Evolutionary conservation across 2,113 vertebrate genomes (phyloP).

Genomic region (Nycticebus coucang): DNA sequence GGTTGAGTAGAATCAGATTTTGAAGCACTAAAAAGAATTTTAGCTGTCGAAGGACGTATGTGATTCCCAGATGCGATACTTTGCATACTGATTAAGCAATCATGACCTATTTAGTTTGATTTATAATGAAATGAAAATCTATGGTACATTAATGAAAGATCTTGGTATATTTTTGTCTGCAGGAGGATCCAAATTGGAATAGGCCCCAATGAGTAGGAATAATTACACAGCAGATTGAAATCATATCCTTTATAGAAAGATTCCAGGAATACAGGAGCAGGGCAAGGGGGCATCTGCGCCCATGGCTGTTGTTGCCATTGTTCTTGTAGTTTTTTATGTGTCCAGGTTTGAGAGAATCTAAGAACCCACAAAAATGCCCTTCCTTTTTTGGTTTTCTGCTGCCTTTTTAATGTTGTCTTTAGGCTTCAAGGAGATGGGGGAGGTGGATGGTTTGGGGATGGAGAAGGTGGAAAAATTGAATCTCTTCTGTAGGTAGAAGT

Average conservation of each 20-base stretch:
- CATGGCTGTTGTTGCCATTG: not conserved
- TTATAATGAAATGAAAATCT: slow-evolving; percentile 69
- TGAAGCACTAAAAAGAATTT: slow-evolving; percentile 37
- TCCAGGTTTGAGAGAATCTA: not conserved
- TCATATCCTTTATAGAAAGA: slow-evolving; percentile 12
- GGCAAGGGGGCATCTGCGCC: not conserved
- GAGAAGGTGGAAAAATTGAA: not conserved
- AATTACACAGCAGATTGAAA: slow-evolving; percentile 23
- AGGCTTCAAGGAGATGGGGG: not conserved
- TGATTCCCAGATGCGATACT: slow-evolving; percentile 46
- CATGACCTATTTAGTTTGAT: slow-evolving; percentile 72
- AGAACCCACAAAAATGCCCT: not conserved
- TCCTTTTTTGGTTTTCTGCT: not conserved
- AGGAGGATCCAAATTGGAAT: slow-evolving; percentile 28
- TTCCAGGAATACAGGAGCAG: not conserved
- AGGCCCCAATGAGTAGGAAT: slow-evolving; percentile 1
- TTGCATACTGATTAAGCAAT: slow-evolving; percentile 70
- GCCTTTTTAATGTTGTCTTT: not conserved
- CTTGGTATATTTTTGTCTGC: slow-evolving; percentile 54
- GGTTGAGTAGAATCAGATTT: slow-evolving; percentile 43
- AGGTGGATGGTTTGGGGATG: not conserved
- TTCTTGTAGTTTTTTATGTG: not conserved
- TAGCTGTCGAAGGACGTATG: slow-evolving; percentile 32
- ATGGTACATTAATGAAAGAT: slow-evolving; percentile 68
- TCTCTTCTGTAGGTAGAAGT: not conserved